phyloP scores from a whole-genome alignment of 1,140 invertebrate genomes.

The Caenorhabditis remanei region DNA sequence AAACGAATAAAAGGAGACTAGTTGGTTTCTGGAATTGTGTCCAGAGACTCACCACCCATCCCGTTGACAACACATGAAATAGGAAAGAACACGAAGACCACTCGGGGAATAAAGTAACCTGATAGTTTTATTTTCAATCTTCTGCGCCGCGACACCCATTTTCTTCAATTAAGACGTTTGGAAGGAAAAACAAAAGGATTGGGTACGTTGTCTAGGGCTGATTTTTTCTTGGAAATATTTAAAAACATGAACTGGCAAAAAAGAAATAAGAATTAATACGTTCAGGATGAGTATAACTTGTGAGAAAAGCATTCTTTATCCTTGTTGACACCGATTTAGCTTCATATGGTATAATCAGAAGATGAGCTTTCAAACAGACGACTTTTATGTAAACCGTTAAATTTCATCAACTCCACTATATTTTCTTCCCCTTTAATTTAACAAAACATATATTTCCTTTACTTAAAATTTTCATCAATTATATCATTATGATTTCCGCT shows the following conservation, averaged over 20 bases:
- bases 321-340: too few species aligned
- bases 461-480: background rate
- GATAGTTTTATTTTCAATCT: constrained; percentile 49
- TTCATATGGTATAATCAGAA: too few species aligned
- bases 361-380: too few species aligned
- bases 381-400: too few species aligned
- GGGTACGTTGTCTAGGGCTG: constrained; percentile 12
- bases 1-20: background rate
- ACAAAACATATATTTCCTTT: background rate
- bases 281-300: background rate
- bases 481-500: background rate
- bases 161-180: constrained; percentile 47
- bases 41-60: background rate
- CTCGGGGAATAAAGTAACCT: constrained; percentile 40
- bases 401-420: too few species aligned
- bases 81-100: constrained; percentile 48
- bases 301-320: too few species aligned
- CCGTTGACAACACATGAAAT: background rate
- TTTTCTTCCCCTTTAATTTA: too few species aligned
- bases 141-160: background rate
- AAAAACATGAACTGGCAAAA: background rate
- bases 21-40: constrained; percentile 25
- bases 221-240: background rate
- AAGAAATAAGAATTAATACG: background rate
- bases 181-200: constrained; percentile 48